Percentiles rank a stretch among this genome's conserved stretches.
These are phyloP conservation scores for Alentia gelatinosa DNA, from an alignment of 2,888 invertebrate genomes.

Conservation along the genomic window DNA sequence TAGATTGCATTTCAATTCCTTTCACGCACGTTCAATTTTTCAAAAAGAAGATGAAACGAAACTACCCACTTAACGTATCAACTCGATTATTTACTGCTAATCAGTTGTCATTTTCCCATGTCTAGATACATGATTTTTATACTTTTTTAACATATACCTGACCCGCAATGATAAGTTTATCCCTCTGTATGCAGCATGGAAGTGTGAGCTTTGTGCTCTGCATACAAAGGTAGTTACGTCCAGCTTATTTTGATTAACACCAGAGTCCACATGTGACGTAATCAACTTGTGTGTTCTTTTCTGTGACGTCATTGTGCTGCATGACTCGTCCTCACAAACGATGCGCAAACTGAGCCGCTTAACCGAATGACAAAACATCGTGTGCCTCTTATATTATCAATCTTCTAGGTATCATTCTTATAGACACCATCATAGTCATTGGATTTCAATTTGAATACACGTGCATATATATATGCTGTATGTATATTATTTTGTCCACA, in stretches of 20 bases:
- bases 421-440: not conserved
- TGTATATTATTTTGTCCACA: not conserved
- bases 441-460: not conserved
- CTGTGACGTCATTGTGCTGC: slow-evolving; percentile 8
- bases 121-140: not conserved
- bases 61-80: too few relatives aligned
- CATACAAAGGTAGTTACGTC: slow-evolving; percentile 50
- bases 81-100: not conserved
- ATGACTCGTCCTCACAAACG: not conserved
- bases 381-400: not conserved
- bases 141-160: not conserved
- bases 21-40: not conserved
- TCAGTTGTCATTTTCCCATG: not conserved
- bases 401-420: not conserved
- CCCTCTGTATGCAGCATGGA: slow-evolving; percentile 52
- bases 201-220: slow-evolving; percentile 54
- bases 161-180: slow-evolving; percentile 33
- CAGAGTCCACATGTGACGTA: not conserved
- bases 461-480: not conserved
- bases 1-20: not conserved
- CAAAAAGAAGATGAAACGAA: not conserved
- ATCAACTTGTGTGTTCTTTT: not conserved
- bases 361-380: slow-evolving; percentile 4
- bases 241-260: slow-evolving; percentile 44
- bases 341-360: not conserved